Percentiles rank a stretch among this genome's conserved stretches.
These are phyloP conservation scores for Gephyroberyx darwinii DNA, from an alignment of 2,797 vertebrate species.

Conservation along the genomic window DNA sequence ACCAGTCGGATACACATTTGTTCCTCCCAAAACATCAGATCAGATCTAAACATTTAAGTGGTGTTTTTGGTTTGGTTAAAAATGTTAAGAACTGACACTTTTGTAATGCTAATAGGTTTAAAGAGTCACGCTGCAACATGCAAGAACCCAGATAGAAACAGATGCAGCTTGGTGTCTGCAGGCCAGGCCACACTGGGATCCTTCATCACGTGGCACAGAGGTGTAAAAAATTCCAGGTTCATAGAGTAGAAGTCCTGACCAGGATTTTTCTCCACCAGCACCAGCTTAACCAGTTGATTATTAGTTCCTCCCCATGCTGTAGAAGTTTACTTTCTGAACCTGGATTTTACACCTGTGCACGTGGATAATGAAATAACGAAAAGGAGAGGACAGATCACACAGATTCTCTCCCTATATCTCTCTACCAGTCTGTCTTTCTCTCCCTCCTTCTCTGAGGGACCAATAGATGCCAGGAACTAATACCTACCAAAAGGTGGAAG, in stretches of 20 bases:
- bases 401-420: slow-evolving; percentile 9
- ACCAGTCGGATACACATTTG: too few species aligned
- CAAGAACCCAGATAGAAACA: too few species aligned
- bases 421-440: slow-evolving; percentile 2
- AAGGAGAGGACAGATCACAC: slow-evolving; percentile 28
- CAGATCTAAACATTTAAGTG: too few species aligned
- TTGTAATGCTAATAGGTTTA: not conserved
- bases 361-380: slow-evolving; percentile 57
- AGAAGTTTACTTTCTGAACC: too few species aligned
- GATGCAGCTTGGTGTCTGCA: slow-evolving; percentile 14
- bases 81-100: not conserved
- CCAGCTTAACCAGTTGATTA: too few species aligned
- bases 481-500: slow-evolving; percentile 29
- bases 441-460: not conserved
- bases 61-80: not conserved
- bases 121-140: too few species aligned
- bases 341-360: too few species aligned
- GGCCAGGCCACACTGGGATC: slow-evolving; percentile 40
- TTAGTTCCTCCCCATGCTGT: too few species aligned
- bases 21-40: too few species aligned
- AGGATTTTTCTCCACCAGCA: too few species aligned
- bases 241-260: too few species aligned
- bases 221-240: too few species aligned
- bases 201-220: slow-evolving; percentile 41
- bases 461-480: slow-evolving; percentile 44